phyloP scores from a whole-genome alignment of 2,888 invertebrate genomes.

The Caenorhabditis doughertyi region DNA sequence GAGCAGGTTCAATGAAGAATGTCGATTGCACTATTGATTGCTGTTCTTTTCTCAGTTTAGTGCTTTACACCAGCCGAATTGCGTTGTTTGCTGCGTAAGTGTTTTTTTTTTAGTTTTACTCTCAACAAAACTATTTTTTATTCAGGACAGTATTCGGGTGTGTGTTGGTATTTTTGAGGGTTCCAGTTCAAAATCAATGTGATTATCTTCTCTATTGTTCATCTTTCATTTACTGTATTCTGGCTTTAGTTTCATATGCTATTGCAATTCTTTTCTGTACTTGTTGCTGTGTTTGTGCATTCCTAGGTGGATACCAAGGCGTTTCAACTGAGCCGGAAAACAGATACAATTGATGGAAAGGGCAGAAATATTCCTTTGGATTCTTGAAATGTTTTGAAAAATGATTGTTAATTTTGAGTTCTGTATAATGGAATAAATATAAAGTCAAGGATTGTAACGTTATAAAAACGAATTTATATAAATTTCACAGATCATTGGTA shows the following conservation, averaged over 20 bases:
- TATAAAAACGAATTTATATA: not conserved
- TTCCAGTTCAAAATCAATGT: constrained; percentile 6
- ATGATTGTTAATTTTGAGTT: too few species aligned
- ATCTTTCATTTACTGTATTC: constrained; percentile 1
- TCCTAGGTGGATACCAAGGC: not conserved
- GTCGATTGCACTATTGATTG: constrained; percentile 25
- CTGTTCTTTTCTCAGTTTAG: constrained; percentile 21
- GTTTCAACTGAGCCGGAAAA: not conserved
- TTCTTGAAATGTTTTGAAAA: not conserved
- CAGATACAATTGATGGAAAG: too few species aligned
- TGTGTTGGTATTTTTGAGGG: not conserved
- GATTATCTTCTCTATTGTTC: constrained; percentile 12
- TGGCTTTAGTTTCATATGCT: not conserved
- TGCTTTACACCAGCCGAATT: constrained; percentile 10
- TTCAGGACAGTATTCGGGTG: constrained; percentile 15
- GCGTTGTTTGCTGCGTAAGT: constrained; percentile 5
- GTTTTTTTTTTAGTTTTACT: not conserved
- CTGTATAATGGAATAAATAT: too few species aligned
- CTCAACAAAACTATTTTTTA: not conserved
- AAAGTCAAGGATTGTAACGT: too few species aligned
- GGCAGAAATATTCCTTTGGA: too few species aligned
- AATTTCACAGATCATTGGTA: constrained; percentile 22
- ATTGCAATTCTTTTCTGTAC: not conserved
- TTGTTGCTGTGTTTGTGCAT: constrained; percentile 11
- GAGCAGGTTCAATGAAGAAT: constrained; percentile 11